Evolutionary conservation across 2,113 vertebrate species (phyloP).

Genomic region (Sander lucioperca): DNA sequence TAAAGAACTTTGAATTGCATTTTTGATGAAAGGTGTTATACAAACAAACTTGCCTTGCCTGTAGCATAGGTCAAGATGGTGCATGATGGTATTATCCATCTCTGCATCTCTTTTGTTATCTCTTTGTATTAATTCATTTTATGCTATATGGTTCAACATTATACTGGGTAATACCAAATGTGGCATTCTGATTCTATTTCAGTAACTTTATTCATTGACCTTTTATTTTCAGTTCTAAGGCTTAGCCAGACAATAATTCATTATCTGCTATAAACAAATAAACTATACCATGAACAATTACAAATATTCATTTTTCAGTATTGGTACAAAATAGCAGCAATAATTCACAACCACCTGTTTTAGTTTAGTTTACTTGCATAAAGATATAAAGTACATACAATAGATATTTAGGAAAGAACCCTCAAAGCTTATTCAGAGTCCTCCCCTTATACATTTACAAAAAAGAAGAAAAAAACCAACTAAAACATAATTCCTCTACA

Average conservation of each 20-base stretch:
- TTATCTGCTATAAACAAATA: background rate
- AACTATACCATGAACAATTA: background rate
- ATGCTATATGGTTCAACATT: background rate
- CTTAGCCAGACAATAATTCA: background rate
- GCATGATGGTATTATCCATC: background rate
- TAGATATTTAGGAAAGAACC: too few species aligned
- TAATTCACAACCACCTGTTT: background rate
- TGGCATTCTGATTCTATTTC: background rate
- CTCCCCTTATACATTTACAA: too few species aligned
- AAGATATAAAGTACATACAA: too few species aligned
- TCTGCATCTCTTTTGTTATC: background rate
- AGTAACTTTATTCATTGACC: background rate
- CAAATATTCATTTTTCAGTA: background rate
- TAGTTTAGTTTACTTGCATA: too few species aligned
- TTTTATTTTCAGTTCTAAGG: background rate
- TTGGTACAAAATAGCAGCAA: background rate
- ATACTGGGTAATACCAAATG: background rate
- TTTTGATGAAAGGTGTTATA: background rate
- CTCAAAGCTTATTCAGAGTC: too few species aligned
- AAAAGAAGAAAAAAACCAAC: too few species aligned
- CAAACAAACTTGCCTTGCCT: background rate
- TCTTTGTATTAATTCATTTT: background rate
- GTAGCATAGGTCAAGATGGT: background rate
- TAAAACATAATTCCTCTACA: too few species aligned
- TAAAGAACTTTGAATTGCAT: too few species aligned